Base-by-base conservation (phyloP, 2,113 vertebrate genomes). In the Toxostoma redivivum region DNA sequence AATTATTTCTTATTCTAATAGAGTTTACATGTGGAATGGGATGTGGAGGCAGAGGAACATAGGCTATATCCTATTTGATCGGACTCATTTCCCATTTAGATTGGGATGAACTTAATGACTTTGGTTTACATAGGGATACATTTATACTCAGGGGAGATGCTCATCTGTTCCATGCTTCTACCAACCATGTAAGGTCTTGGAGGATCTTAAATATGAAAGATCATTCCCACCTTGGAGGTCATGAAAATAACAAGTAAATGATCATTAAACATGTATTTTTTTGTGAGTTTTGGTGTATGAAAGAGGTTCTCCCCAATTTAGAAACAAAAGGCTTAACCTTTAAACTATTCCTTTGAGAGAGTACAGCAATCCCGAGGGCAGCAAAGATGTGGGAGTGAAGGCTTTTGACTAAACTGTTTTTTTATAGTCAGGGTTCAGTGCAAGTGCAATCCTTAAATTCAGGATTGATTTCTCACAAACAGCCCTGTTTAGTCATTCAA, bases 91-190 rank as follows among this genome's bases (percentile, higher is more conserved):
- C 31, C 45, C 22, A 2, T 33, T n/a, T 38, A 21, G n/a, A 21
- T 65, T 88, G 47, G 70, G 58, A 57, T 69, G 17, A 45, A 24
- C 5, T 11, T 42, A 57, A n/a, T 47, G 61, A 56, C 44, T 79
- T 69, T 42, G 17, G 40, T 82, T 76, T 31, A 30, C 23, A 13
- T 19, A 15, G 31, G 19, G 24, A 8, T 21, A 23, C 7, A 4
- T 40, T 15, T 51, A 11, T 33, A 25, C 0, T 2, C 15, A 0
- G 5, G 11, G 15, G 25, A 73, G 18, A 15, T 51, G 14, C 14
- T 76, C 17, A 35, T 47, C 23, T 7, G 0, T 79, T 85, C 66
- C 33, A 2, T 40, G 25, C 60, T 70, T 90, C 25, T 27, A 35
- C 40, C 24, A 48, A 2, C 10, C 8, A 2, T 53, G 14, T 57